Evolutionary conservation across 1,140 invertebrate genomes (phyloP), one percentile per base, ranked within the genome.

Genomic region (Brachionus manjavacas): DNA sequence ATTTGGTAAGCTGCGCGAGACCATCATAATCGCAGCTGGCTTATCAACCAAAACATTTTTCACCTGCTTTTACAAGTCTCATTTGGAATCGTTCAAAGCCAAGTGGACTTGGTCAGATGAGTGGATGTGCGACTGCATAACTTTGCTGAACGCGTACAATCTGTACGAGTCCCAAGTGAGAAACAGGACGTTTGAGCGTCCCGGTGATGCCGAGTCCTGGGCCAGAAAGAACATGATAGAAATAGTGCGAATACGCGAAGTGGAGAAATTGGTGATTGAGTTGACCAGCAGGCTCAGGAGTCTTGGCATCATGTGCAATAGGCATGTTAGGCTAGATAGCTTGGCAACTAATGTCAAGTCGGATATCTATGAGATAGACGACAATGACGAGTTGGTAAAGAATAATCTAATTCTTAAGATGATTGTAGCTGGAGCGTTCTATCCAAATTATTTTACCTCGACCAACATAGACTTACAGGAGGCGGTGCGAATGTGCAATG

Each of bases 11-110:
- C 12, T 84, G 7, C 23, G 66, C n/a, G 83, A 84, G 43, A 16
- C 23, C 20, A 52, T 84, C 12, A 60, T 84, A 16, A 84, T 84
- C 93, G 94, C 92, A 85, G 94, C 94, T 84, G 93, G 93, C 8
- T 91, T 97, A 89, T 93, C 93, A 2, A 90, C 94, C 1, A 95
- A 94, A 86, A 94, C 92, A 86, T 90, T 97, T 52, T 97, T 96
- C 88, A 92, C 91, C 46, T 92, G 90, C 83, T 93, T 93, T 1
- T 95, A 94, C 88, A 89, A 92, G 84, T 91, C 93, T 85, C 90
- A 92, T 78, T 87, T 95, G 7, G 91, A 93, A 66, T 92, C 94
- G 0, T 97, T 94, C 88, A 92, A 92, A 87, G 46, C 41, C 49
- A 66, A 68, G 68, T 83, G 80, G 80, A 66, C 28, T n/a, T 68